phyloP scores from a whole-genome alignment of 2,113 vertebrate species.

The Esox niger region DNA sequence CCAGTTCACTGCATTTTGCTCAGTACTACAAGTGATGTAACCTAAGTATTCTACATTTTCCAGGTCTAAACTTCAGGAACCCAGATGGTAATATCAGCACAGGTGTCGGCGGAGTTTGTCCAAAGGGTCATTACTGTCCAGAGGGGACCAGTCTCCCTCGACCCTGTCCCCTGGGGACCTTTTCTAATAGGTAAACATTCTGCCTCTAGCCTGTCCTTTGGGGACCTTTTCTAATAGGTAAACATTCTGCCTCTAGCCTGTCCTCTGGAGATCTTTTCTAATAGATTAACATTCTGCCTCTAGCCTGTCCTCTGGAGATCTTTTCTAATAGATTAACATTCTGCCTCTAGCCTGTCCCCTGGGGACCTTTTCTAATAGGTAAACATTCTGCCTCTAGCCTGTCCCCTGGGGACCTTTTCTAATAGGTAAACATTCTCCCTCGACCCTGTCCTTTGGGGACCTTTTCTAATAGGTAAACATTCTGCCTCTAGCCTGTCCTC shows the following conservation, averaged over 20 bases:
- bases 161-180: constrained; percentile 75
- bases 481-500: too few species aligned
- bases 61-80: constrained; percentile 75
- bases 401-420: too few species aligned
- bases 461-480: constrained; percentile 88
- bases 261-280: too few species aligned
- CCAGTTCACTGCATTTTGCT: neutral
- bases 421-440: too few species aligned
- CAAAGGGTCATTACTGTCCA: constrained; percentile 83
- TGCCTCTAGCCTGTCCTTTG: too few species aligned
- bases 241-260: too few species aligned
- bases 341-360: too few species aligned
- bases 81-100: constrained; percentile 71
- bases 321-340: constrained; percentile 85
- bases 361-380: constrained; percentile 88
- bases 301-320: too few species aligned
- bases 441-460: too few species aligned
- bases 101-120: constrained; percentile 82
- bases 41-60: neutral
- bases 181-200: constrained; percentile 85
- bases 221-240: constrained; percentile 82
- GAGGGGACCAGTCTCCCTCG: constrained; percentile 76
- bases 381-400: too few species aligned
- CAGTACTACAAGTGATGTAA: neutral
- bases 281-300: too few species aligned